These are phyloP conservation scores for Aphis craccivora DNA, from an alignment of 1,140 invertebrate genomes.

Conservation along the genomic window DNA sequence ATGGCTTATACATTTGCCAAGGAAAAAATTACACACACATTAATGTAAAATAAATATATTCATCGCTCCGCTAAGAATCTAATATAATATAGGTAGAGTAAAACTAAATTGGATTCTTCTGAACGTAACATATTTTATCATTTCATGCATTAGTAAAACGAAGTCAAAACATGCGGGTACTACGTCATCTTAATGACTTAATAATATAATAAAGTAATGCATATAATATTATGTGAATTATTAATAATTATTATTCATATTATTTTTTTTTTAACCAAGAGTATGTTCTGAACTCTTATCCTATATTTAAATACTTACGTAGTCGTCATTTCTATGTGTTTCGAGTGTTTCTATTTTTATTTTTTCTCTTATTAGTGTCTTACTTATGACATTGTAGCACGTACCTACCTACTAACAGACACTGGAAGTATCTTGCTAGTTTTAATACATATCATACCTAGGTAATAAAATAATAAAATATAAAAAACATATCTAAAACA, in stretches of 20 bases:
- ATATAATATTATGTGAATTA: not conserved
- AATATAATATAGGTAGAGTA: not conserved
- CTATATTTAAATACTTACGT: not conserved
- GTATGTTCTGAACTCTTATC: not conserved
- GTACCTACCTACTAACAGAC: not conserved
- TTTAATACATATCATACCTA: not conserved
- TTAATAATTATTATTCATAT: not conserved
- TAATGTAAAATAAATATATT: too few species aligned
- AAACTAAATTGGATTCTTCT: too few species aligned
- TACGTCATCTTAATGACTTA: not conserved
- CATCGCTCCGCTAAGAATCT: too few species aligned
- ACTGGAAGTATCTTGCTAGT: not conserved
- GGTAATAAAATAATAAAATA: not conserved
- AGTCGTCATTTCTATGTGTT: not conserved
- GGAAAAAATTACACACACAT: too few species aligned
- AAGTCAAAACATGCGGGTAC: too few species aligned
- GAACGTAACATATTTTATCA: too few species aligned
- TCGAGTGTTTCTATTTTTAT: not conserved
- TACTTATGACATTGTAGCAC: not conserved
- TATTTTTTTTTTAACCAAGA: not conserved
- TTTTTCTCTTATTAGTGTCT: not conserved
- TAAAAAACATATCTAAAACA: too few species aligned
- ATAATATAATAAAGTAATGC: not conserved
- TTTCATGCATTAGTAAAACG: too few species aligned
- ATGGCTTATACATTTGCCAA: too few species aligned